These are phyloP conservation scores for Mus spretus DNA, from an alignment of 2,797 vertebrate genomes.

Conservation along the genomic window DNA sequence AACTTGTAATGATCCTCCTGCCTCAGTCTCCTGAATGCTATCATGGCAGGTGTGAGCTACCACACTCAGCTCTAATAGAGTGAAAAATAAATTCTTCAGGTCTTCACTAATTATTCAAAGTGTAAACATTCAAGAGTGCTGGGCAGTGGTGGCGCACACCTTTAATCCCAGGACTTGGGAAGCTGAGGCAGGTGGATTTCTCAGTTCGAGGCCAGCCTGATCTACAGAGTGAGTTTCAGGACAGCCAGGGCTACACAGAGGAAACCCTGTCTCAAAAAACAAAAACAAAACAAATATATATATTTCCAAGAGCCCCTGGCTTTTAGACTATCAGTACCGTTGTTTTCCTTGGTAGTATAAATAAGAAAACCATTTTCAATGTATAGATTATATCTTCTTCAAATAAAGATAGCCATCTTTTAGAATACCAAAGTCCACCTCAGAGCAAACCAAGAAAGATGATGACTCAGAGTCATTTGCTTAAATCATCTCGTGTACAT, in stretches of 20 bases:
- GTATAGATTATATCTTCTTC: slow-evolving; percentile 59
- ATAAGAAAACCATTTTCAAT: slow-evolving; percentile 32
- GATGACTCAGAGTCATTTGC: background rate
- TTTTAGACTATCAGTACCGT: background rate
- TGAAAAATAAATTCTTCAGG: slow-evolving; percentile 36
- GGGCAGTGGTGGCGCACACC: too few relatives aligned
- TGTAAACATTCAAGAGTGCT: background rate
- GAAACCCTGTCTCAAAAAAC: too few relatives aligned
- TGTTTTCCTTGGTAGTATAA: slow-evolving; percentile 21
- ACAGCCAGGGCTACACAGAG: too few relatives aligned
- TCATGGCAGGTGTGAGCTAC: background rate
- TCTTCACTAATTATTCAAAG: slow-evolving; percentile 6
- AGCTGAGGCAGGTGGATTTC: too few relatives aligned
- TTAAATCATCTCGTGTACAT: background rate
- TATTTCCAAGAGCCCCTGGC: background rate
- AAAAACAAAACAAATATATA: too few relatives aligned
- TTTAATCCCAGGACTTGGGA: too few relatives aligned
- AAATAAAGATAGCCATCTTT: slow-evolving; percentile 49
- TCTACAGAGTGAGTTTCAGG: too few relatives aligned
- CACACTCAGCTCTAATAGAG: background rate
- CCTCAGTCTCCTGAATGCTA: background rate
- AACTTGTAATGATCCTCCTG: background rate
- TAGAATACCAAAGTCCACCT: background rate
- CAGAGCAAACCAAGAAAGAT: background rate
- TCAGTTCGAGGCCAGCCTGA: too few relatives aligned